Percentiles rank a stretch among this genome's conserved stretches.
phyloP scores from a whole-genome alignment of 2,888 invertebrate species.

The Ormyrus nitidulus region DNA sequence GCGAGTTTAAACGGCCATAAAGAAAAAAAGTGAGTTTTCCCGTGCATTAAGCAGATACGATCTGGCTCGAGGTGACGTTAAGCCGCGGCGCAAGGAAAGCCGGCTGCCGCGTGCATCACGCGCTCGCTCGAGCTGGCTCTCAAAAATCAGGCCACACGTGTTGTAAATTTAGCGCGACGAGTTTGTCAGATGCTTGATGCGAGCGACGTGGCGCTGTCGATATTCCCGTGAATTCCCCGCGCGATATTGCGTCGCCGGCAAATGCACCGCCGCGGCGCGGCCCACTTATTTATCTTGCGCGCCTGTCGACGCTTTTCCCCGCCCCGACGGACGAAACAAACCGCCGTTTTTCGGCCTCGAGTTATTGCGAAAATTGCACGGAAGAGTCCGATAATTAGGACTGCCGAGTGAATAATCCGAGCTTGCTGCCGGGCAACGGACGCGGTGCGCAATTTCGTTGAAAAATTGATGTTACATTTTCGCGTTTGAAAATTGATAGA shows the following conservation, averaged over 20 bases:
- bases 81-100: not conserved
- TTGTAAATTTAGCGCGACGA: constrained; percentile 38
- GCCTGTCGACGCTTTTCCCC: no score
- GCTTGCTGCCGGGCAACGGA: no score
- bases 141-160: constrained; percentile 26
- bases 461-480: no score
- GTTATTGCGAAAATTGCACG: not conserved
- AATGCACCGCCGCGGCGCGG: not conserved
- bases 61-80: constrained; percentile 13
- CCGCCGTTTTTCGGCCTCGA: not conserved
- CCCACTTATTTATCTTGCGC: not conserved
- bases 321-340: no score
- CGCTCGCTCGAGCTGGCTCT: not conserved
- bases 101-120: not conserved
- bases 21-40: constrained; percentile 1
- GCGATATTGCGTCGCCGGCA: not conserved
- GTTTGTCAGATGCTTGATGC: constrained; percentile 32
- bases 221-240: constrained; percentile 6
- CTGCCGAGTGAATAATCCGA: no score
- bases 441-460: no score
- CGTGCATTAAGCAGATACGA: constrained; percentile 20
- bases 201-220: not conserved
- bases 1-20: not conserved
- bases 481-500: no score
- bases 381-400: no score